Conservation (phyloP, 2,888 invertebrate species). For the Perizoma flavofasciatum region DNA sequence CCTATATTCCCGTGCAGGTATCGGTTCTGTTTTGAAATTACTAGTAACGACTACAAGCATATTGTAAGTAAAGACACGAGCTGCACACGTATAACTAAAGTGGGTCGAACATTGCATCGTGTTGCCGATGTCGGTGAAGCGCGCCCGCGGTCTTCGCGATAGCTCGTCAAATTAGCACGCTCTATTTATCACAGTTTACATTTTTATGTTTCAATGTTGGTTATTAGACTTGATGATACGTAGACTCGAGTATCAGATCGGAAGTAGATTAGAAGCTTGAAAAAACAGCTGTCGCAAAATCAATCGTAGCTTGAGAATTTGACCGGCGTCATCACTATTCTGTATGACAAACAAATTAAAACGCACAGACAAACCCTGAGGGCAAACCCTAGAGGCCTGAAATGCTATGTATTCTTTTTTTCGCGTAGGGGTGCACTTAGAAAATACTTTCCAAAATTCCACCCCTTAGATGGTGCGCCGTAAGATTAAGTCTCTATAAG, state of each 20-base stretch:
- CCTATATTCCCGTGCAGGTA: no score
- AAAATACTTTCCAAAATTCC: no score
- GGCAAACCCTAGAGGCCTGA: no score
- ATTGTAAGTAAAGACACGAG: constrained; percentile 20
- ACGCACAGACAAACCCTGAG: no score
- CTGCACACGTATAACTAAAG: constrained; percentile 43
- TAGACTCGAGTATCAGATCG: constrained; percentile 13
- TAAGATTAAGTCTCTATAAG: no score
- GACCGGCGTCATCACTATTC: no score
- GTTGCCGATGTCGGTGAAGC: constrained; percentile 67
- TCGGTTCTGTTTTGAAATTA: no score
- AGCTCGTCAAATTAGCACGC: constrained; percentile 72
- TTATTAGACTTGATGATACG: constrained; percentile 21
- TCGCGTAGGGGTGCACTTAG: no score
- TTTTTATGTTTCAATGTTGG: constrained; percentile 42
- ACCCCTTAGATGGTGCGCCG: no score
- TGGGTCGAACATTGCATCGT: constrained; percentile 77
- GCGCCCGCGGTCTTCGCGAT: constrained; percentile 66
- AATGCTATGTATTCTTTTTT: no score
- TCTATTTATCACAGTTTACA: constrained; percentile 66
- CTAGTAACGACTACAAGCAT: background rate
- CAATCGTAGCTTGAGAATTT: no score
- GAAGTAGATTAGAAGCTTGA: constrained; percentile 8
- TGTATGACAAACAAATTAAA: no score
- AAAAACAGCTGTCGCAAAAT: background rate